Base-by-base conservation (phyloP, 2,888 invertebrate genomes). In the Periphyllus acericola region DNA sequence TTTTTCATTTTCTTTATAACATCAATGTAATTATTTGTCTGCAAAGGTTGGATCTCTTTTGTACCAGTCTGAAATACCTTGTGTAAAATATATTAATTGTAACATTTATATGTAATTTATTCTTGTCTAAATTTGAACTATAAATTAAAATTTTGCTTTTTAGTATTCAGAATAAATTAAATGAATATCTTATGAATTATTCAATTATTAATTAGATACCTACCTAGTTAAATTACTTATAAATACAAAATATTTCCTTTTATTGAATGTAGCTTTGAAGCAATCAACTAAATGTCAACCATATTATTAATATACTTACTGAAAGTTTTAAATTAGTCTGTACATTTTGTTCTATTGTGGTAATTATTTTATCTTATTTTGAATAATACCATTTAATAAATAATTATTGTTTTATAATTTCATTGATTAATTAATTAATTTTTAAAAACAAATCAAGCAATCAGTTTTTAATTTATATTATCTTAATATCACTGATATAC, bases 121-220 rank as follows among this genome's bases (percentile, higher is more conserved):
- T 82, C 52, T 82, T 52, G 25, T 34, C 34, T 19, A 34, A 32
- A n/a, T 68, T 68, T 46, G 1, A 46, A 71, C 3, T 46, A 46
- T 32, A 3, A 25, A 79, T 32, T 52, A 0, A 3, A n/a, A 32
- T 72, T 82, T 19, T 72, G 9, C 3, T 74, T 36, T 75, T 60
- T 25, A 75, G 40, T 29, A 75, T 75, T 36, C 55, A 60, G 60
- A 83, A 75, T 83, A 40, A 75, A 83, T 83, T 83, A n/a, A 83
- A 83, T 75, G 21, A 1, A n/a, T 40, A 11, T 25, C 55, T 40
- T 36, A 83, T 75, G 29, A 75, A 75, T 36, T 83, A 83, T 83
- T 83, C 75, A 83, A 25, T 11, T 14, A 68, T 6, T 60, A n/a
- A 74, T 40, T 66, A 75, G 29, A 46, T 14, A 14, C 46, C 46